These are phyloP conservation scores for Turritopsis rubra DNA, from an alignment of 30 jellyfish, hydroid and myxozoan species.

Conservation along the genomic window DNA sequence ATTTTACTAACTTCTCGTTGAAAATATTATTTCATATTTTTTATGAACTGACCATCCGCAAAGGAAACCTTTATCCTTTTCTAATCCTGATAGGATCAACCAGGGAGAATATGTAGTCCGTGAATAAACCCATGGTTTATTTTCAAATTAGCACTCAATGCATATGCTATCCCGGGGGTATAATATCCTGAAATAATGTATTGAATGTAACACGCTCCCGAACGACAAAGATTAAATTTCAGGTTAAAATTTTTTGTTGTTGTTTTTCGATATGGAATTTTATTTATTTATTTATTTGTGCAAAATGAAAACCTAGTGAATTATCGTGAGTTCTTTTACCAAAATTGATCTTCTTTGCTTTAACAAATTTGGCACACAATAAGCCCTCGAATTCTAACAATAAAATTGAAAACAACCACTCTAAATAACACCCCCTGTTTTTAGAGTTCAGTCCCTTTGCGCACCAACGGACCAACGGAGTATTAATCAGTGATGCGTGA, in stretches of 20 bases:
- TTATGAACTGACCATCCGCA: not conserved
- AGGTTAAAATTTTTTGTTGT: not conserved
- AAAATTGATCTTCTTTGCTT: not conserved
- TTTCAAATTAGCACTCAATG: not conserved
- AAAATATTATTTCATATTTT: not conserved
- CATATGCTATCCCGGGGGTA: not conserved
- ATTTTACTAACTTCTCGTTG: not conserved
- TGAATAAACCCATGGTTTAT: not conserved
- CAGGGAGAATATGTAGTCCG: not conserved
- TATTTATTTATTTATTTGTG: not conserved
- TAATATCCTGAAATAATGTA: not conserved
- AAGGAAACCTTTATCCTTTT: constrained; percentile 11
- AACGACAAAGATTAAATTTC: not conserved
- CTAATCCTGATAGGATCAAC: not conserved
- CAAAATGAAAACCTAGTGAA: not conserved
- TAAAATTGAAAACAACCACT: not conserved
- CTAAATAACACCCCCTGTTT: not conserved
- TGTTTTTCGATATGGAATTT: not conserved
- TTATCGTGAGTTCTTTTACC: not conserved
- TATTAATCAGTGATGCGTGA: constrained; percentile 19
- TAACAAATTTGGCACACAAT: not conserved
- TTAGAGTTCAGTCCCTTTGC: constrained; percentile 18
- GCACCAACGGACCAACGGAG: constrained; percentile 36
- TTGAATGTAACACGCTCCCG: not conserved
- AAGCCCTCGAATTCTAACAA: not conserved